Base-by-base conservation (phyloP, 2,113 vertebrate species). In the Raphicerus campestris region DNA sequence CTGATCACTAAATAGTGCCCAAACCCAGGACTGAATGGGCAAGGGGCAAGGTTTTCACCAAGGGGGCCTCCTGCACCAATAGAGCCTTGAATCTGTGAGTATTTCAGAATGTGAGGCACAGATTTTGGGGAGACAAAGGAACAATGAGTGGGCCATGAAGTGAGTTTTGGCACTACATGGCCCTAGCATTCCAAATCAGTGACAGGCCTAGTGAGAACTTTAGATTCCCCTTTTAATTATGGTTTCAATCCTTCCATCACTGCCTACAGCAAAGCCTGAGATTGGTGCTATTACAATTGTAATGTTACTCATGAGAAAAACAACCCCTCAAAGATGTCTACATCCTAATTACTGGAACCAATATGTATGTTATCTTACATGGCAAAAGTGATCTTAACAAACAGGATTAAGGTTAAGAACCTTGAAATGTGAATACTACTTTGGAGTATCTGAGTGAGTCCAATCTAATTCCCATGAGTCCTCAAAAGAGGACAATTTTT, bases 401-500 rank as follows among this genome's bases (percentile, higher is more conserved):
- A 55, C 61, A 28, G 10, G 16, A 56, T 30, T 56, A 88, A 73
- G 19, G 5, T 53, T 55, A 75, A 66, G 9, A n/a, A 77, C 19
- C 10, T 77, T 75, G 35, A 89, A 47, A 83, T 60, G n/a, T 3
- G 7, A 8, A 53, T 7, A 77, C 49, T 20, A 3, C 11, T 45
- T 66, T 70, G 42, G 6, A 86, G 56, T 83, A 53, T 60, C 4
- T 49, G 28, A 63, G 61, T 5, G 28, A 39, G 15, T 6, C 7
- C 32, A 73, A 2, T 53, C 6, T 88, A 80, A 93, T 53, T 81
- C 42, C 63, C 11, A 4, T n/a, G 26, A 87, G 5, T 26, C 7
- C 32, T 81, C 82, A 93, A 39, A 84, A 70, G 32, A 30, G 47
- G n/a, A 75, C 83, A 73, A 4, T 28, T 73, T 45, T 93, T 42